Evolutionary conservation across 2,797 vertebrate genomes (phyloP).

Genomic region (Tiaroga cobitis): DNA sequence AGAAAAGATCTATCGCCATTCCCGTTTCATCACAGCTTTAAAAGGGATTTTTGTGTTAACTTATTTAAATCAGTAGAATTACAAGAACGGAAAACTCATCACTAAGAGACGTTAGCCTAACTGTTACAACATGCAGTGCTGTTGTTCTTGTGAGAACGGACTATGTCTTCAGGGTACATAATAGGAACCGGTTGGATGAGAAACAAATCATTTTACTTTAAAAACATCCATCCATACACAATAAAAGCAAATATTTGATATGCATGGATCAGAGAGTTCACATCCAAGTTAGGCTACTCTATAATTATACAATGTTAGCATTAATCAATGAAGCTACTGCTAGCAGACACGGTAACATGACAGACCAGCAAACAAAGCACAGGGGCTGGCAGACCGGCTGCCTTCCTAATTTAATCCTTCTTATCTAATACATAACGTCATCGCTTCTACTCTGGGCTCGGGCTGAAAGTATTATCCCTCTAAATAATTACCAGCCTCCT

Average conservation of each 20-base stretch:
- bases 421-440: slow-evolving; percentile 36
- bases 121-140: neutral
- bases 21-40: neutral
- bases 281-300: neutral
- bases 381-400: slow-evolving; percentile 6
- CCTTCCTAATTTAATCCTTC: slow-evolving; percentile 31
- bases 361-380: slow-evolving; percentile 29
- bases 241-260: neutral
- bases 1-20: neutral
- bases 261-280: neutral
- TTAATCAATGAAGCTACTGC: neutral
- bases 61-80: neutral
- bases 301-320: neutral
- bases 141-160: neutral
- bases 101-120: neutral
- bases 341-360: neutral
- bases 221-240: neutral
- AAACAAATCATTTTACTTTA: neutral
- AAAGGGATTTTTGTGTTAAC: neutral
- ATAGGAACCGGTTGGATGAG: neutral
- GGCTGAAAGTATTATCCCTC: slow-evolving; percentile 33
- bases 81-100: neutral
- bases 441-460: neutral
- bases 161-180: neutral
- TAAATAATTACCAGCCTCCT: slow-evolving; percentile 29